Evolutionary conservation across 2,797 vertebrate species (phyloP), one percentile per base, ranked within the genome.

Genomic region (Hipposideros larvatus): DNA sequence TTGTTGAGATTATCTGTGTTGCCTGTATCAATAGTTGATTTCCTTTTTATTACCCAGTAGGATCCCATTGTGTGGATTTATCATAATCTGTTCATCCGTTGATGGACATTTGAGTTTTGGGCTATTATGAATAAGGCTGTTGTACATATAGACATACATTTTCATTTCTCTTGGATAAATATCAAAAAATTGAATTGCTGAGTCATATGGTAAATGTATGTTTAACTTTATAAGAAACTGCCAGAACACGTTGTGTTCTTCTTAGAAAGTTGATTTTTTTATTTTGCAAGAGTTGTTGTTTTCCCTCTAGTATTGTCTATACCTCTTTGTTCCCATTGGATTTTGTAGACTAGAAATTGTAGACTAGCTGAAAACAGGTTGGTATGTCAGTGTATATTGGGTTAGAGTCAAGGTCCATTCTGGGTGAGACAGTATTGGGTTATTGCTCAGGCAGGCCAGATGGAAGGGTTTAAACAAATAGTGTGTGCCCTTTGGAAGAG

Each of bases 161-260:
- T 96, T 82, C 37, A 75, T 87, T 92, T 92, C 80, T 85, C 75
- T 89, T 89, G 28, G 73, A 28, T 95, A 78, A 70, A 31, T 86
- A 59, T 87, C 70, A 70, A 77, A 48, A 55, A 70, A 11, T 89
- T 5, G 18, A 93, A 94, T 57, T 90, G 21, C 74, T 77, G 59
- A 83, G 43, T 90, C 75, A 43, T 51, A 68, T 89, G 79, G 46
- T 55, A 92, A 91, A 24, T 74, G 2, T 85, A 63, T 93, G 65
- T 90, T 96, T 68, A 95, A 82, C 79, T 95, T 96, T 61, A 51
- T 77, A 68, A 86, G 28, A 90, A 88, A 68, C 68, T 93, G 63
- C 75, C 65, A 94, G 70, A 92, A 57, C 24, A 94, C 26, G 46
- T n/a, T 21, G 3, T 51, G 1, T 65, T 90, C 57, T 82, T 87